Evolutionary conservation across 2,113 vertebrate genomes (phyloP).

Genomic region (Rhinopomastus cyanomelas): DNA sequence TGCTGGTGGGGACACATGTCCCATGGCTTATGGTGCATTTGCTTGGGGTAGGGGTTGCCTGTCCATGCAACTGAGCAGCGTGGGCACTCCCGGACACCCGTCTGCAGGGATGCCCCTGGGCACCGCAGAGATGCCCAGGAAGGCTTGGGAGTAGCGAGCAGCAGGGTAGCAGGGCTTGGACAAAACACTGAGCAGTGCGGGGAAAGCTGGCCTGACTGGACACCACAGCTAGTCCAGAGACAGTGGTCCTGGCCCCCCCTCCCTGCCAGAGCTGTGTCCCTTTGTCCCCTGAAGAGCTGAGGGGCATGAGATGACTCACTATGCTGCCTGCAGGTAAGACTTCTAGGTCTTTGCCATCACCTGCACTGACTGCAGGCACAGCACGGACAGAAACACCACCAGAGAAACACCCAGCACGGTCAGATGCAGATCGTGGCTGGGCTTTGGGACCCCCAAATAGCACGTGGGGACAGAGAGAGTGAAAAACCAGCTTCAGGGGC

Average conservation of each 20-base stretch:
- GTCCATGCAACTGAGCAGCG: rapidly evolving
- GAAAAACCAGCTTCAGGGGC: background rate
- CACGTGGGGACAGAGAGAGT: background rate
- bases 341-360: background rate
- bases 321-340: background rate
- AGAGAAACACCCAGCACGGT: rapidly evolving
- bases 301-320: rapidly evolving
- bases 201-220: background rate
- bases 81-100: rapidly evolving
- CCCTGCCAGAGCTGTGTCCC: background rate
- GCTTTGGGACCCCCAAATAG: background rate
- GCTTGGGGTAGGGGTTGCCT: rapidly evolving
- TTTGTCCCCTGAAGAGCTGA: rapidly evolving
- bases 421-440: no score
- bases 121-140: background rate
- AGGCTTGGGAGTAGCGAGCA: background rate
- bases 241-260: background rate
- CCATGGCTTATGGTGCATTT: rapidly evolving
- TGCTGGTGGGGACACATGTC: rapidly evolving
- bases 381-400: background rate
- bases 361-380: background rate
- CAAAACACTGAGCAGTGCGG: background rate
- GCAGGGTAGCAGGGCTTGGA: background rate
- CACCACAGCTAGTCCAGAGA: rapidly evolving
- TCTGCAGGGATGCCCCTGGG: background rate